Conservation (phyloP, 1,140 invertebrate genomes). For the Sycophaga agraensis region DNA sequence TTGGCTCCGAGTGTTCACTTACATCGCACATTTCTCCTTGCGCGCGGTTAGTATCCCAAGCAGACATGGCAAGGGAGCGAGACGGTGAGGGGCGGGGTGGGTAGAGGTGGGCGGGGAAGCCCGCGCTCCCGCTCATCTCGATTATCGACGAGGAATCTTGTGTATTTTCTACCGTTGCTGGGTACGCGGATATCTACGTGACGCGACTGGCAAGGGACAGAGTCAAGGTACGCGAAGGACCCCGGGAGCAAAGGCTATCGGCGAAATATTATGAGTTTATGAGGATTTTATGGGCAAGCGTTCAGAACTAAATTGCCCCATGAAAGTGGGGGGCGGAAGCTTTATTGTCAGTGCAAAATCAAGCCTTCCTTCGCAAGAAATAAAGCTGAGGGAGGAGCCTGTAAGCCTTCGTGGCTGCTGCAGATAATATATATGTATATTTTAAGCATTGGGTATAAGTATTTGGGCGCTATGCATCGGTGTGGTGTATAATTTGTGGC, state of each 20-base stretch:
- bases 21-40: not conserved
- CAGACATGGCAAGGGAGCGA: too few species aligned
- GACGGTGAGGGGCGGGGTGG: too few species aligned
- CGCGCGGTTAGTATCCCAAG: not conserved
- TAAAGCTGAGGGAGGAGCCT: slow-evolving; percentile 4
- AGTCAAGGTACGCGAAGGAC: not conserved
- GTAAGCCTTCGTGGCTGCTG: too few species aligned
- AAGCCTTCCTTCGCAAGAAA: slow-evolving; percentile 10
- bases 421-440: too few species aligned
- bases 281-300: slow-evolving; percentile 29
- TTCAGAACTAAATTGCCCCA: slow-evolving; percentile 29
- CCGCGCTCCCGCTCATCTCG: not conserved
- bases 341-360: slow-evolving; percentile 31
- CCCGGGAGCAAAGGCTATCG: slow-evolving; percentile 16
- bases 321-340: slow-evolving; percentile 13
- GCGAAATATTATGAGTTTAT: slow-evolving; percentile 32
- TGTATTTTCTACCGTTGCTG: not conserved
- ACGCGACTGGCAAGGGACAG: slow-evolving; percentile 9
- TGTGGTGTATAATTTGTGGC: too few species aligned
- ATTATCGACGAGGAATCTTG: slow-evolving; percentile 7
- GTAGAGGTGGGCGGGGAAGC: too few species aligned
- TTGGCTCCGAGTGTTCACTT: slow-evolving; percentile 7
- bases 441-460: too few species aligned
- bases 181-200: slow-evolving; percentile 18
- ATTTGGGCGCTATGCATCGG: too few species aligned